phyloP scores from a whole-genome alignment of 2,888 invertebrate species.

The Euphydryas editha region DNA sequence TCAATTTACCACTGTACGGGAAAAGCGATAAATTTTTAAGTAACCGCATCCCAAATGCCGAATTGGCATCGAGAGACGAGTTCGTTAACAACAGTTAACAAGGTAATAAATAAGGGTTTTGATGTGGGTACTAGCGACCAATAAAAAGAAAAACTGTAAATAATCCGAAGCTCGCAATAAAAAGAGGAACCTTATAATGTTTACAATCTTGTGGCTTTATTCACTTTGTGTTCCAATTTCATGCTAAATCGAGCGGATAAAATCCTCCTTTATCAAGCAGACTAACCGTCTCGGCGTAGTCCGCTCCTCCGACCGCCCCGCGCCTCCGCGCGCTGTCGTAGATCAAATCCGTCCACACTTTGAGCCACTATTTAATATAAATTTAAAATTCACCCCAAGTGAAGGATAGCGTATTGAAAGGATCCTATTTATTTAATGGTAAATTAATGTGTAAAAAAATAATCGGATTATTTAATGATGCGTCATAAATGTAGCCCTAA shows the following conservation, averaged over 20 bases:
- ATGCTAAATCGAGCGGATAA: conserved; percentile 83
- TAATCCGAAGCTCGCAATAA: conserved; percentile 76
- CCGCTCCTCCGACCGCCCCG: conserved; percentile 46
- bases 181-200: conserved; percentile 81
- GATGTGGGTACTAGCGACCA: conserved; percentile 68
- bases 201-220: conserved; percentile 84
- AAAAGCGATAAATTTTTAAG: conserved; percentile 76
- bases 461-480: conserved; percentile 44
- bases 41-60: conserved; percentile 65
- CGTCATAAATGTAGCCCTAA: not conserved
- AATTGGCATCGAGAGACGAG: conserved; percentile 65
- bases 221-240: conserved; percentile 84
- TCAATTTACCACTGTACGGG: conserved; percentile 68
- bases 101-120: conserved; percentile 78
- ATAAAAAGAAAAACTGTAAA: conserved; percentile 80
- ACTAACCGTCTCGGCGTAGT: conserved; percentile 73
- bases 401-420: conserved; percentile 67
- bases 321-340: conserved; percentile 43
- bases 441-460: conserved; percentile 67
- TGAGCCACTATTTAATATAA: conserved; percentile 67
- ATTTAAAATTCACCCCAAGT: conserved; percentile 73
- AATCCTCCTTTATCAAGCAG: conserved; percentile 81
- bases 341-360: conserved; percentile 47
- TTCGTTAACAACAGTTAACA: conserved; percentile 81
- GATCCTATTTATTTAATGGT: conserved; percentile 61